phyloP scores from a whole-genome alignment of 2,113 vertebrate genomes.

The Dendrocopos noguchii region DNA sequence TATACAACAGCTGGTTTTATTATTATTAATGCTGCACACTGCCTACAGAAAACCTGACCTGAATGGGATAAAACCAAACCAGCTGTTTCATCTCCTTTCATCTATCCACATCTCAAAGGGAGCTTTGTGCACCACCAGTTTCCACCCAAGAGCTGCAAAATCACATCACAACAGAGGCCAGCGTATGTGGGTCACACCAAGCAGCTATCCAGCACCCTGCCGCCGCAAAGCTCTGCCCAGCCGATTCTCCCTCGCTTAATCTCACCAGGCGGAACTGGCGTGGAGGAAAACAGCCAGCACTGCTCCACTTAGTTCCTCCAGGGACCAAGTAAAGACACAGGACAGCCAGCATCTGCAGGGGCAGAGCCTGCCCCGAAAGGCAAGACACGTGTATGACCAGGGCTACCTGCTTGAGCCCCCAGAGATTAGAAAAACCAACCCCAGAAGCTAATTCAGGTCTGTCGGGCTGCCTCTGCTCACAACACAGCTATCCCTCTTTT shows the following conservation, averaged over 20 bases:
- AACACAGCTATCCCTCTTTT: not conserved
- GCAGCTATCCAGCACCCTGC: not conserved
- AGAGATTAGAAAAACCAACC: not conserved
- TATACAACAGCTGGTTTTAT: constrained; percentile 62
- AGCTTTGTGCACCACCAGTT: constrained; percentile 46
- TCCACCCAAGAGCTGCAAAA: constrained; percentile 34
- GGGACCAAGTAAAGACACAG: not conserved
- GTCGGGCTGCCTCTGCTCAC: not conserved
- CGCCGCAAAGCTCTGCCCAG: not conserved
- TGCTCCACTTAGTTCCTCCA: not conserved
- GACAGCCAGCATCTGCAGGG: fast-evolving
- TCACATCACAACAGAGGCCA: constrained; percentile 18
- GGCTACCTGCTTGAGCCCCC: not conserved
- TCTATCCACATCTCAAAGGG: constrained; percentile 52
- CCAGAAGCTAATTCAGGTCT: not conserved
- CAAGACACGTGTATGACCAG: not conserved
- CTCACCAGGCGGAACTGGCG: not conserved
- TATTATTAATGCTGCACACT: constrained; percentile 36
- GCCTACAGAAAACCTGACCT: constrained; percentile 43
- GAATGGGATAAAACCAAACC: constrained; percentile 63
- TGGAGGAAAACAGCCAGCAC: not conserved
- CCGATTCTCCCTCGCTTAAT: not conserved
- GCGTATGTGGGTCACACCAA: constrained; percentile 65
- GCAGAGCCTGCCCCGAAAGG: not conserved
- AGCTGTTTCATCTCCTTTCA: constrained; percentile 63